Evolutionary conservation across 2,888 invertebrate genomes (phyloP).

Genomic region (Mactromeris polynyma): DNA sequence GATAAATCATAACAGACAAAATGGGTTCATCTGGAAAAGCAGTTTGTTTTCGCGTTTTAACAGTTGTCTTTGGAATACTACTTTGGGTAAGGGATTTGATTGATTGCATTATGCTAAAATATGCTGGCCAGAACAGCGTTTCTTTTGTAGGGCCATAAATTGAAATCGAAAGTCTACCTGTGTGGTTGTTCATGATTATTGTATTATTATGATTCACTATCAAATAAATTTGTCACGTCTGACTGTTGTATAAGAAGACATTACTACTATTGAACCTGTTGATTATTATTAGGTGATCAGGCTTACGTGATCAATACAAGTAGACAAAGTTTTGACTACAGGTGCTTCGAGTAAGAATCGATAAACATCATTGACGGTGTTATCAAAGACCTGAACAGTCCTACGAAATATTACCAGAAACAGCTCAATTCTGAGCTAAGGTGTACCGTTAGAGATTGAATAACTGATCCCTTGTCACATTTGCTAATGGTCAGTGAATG

Average conservation of each 20-base stretch:
- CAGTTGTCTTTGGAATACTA: slow-evolving; percentile 61
- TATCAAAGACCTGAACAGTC: too few species aligned
- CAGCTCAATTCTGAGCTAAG: too few species aligned
- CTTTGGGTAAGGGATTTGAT: slow-evolving; percentile 67
- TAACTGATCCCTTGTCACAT: too few species aligned
- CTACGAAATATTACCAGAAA: too few species aligned
- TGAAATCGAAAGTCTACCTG: not conserved
- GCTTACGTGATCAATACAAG: too few species aligned
- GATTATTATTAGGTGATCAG: not conserved
- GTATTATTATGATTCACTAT: not conserved
- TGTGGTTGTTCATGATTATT: not conserved
- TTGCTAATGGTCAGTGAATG: too few species aligned
- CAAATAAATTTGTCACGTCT: not conserved
- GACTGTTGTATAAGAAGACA: not conserved
- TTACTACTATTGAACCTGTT: not conserved
- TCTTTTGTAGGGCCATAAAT: not conserved
- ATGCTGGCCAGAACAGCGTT: slow-evolving; percentile 35
- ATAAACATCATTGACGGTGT: too few species aligned
- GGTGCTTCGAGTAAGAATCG: too few species aligned
- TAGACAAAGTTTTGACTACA: too few species aligned
- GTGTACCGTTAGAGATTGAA: too few species aligned
- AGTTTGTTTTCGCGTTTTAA: slow-evolving; percentile 66
- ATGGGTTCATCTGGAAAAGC: slow-evolving; percentile 61
- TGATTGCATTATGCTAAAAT: slow-evolving; percentile 59
- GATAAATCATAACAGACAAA: slow-evolving; percentile 23